Conservation (phyloP, 2,113 vertebrate genomes). For the Grus americana region DNA sequence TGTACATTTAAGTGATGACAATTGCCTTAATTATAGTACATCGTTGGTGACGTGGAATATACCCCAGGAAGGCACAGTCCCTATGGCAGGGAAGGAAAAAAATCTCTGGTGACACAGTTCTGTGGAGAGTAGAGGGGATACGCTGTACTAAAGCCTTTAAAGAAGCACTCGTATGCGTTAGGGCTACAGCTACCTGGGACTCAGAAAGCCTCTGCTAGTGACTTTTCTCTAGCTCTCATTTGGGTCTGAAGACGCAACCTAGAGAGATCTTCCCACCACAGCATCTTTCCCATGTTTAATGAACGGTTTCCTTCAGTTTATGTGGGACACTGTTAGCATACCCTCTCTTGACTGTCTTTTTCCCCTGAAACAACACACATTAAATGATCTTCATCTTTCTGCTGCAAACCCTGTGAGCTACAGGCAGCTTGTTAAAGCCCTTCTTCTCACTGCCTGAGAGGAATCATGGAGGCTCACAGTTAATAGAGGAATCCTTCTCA, state of each 20-base stretch:
- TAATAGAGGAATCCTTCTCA: slow-evolving; percentile 24
- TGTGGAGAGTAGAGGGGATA: background rate
- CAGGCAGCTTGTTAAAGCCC: slow-evolving; percentile 8
- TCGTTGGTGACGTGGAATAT: background rate
- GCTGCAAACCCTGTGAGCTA: background rate
- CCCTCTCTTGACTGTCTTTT: background rate
- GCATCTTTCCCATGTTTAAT: background rate
- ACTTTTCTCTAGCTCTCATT: background rate
- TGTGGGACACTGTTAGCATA: background rate
- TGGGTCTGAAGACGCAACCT: background rate
- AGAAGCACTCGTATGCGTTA: background rate
- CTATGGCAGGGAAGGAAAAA: background rate
- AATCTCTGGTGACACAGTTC: background rate
- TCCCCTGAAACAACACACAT: background rate
- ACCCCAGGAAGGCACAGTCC: background rate
- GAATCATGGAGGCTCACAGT: background rate
- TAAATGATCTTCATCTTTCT: background rate
- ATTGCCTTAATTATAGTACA: background rate
- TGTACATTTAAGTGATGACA: background rate
- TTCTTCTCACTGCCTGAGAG: background rate
- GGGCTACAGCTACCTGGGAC: background rate
- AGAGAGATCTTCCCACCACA: background rate
- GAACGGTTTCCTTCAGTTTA: slow-evolving; percentile 28
- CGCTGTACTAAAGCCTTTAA: background rate
- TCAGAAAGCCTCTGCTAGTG: background rate